These are phyloP conservation scores for Apostichopus parvimensis DNA, from an alignment of 35 echinoderm and acorn worm genomes.

Conservation along the genomic window DNA sequence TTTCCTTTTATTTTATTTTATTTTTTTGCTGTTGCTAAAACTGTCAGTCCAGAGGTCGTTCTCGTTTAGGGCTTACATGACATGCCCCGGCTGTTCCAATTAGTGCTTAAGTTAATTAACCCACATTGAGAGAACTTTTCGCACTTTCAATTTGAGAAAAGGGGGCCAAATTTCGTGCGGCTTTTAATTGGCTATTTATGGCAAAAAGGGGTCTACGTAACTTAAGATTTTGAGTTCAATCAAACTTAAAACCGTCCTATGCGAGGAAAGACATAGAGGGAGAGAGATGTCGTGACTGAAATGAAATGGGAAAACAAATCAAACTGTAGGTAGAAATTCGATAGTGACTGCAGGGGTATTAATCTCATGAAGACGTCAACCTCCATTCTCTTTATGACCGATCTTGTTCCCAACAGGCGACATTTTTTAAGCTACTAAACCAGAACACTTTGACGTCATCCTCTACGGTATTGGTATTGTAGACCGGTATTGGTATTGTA, in stretches of 20 bases:
- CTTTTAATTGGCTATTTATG: slow-evolving; percentile 49
- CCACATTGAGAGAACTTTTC: slow-evolving; percentile 36
- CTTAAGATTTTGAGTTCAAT: slow-evolving; percentile 20
- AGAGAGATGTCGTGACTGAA: not conserved
- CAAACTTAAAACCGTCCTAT: slow-evolving; percentile 20
- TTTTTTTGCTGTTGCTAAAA: not conserved
- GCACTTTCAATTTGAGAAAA: slow-evolving; percentile 19
- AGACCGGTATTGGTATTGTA: too few relatives aligned
- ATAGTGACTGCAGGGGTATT: slow-evolving; percentile 48
- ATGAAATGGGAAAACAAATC: slow-evolving; percentile 7
- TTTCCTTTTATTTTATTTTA: too few relatives aligned
- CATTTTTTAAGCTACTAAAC: slow-evolving; percentile 13
- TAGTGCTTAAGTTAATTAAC: slow-evolving; percentile 44
- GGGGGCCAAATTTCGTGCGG: slow-evolving; percentile 40
- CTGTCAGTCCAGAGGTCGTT: slow-evolving; percentile 11
- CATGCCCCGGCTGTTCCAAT: slow-evolving; percentile 20
- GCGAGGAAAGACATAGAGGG: not conserved
- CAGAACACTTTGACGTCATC: slow-evolving; percentile 34
- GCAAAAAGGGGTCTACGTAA: slow-evolving; percentile 38
- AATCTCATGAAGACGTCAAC: slow-evolving; percentile 12
- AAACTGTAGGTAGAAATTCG: slow-evolving; percentile 25
- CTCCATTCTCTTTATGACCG: not conserved
- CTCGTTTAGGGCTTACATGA: not conserved
- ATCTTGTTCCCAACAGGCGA: not conserved
- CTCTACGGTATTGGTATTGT: not conserved